Evolutionary conservation across 1,140 invertebrate genomes (phyloP).

Genomic region (Acromyrmex charruanus): DNA sequence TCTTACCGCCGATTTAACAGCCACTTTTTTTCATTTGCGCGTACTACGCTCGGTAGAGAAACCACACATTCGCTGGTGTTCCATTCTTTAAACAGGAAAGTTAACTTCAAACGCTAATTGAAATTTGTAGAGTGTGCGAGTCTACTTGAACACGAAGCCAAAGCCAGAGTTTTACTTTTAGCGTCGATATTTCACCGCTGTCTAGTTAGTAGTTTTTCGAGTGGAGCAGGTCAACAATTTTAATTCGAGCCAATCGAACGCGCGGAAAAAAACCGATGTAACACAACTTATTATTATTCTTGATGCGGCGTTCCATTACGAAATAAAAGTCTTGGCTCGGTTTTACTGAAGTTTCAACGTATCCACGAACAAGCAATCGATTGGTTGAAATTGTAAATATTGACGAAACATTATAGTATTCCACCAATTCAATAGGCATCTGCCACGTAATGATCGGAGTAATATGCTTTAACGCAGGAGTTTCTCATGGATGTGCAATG

Average conservation of each 20-base stretch:
- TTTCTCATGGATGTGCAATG: slow-evolving; percentile 12
- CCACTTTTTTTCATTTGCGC: slow-evolving; percentile 34
- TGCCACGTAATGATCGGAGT: neutral
- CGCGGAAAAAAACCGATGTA: neutral
- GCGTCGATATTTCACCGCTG: slow-evolving; percentile 38
- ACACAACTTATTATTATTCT: slow-evolving; percentile 28
- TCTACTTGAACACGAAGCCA: slow-evolving; percentile 30
- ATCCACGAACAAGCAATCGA: neutral
- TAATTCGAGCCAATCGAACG: slow-evolving; percentile 23
- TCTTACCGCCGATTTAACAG: slow-evolving; percentile 5
- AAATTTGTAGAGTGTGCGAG: slow-evolving; percentile 45
- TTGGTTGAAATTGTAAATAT: slow-evolving; percentile 32
- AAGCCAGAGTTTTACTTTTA: slow-evolving; percentile 36
- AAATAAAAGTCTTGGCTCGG: slow-evolving; percentile 13
- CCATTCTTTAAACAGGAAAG: slow-evolving; percentile 31
- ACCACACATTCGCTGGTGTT: slow-evolving; percentile 12
- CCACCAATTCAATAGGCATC: slow-evolving; percentile 33
- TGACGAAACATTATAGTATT: slow-evolving; percentile 38
- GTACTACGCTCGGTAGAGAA: slow-evolving; percentile 8
- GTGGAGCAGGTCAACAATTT: slow-evolving; percentile 44
- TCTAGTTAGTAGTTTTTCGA: slow-evolving; percentile 31
- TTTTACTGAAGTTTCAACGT: neutral
- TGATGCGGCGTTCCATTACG: neutral
- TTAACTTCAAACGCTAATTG: slow-evolving; percentile 50
- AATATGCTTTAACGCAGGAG: slow-evolving; percentile 34